Evolutionary conservation across 1,140 invertebrate genomes (phyloP).

Genomic region (Danaus melanippus): DNA sequence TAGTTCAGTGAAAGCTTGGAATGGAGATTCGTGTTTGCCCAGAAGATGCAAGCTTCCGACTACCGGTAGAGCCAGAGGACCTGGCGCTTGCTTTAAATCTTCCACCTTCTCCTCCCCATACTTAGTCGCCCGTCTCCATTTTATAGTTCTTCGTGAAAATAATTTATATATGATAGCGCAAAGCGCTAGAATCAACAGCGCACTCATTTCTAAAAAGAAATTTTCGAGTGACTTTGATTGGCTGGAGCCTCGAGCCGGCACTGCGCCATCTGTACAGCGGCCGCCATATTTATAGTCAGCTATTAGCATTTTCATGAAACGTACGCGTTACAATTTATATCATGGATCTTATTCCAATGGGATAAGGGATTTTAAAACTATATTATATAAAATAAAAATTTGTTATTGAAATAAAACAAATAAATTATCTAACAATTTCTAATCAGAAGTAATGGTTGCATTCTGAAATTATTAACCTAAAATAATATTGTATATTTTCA

Average conservation of each 20-base stretch:
- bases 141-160: conserved; percentile 34
- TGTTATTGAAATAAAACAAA: too few relatives aligned
- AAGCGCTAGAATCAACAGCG: conserved; percentile 41
- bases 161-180: conserved; percentile 41
- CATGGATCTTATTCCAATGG: too few relatives aligned
- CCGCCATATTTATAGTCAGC: conserved; percentile 42
- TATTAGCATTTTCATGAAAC: too few relatives aligned
- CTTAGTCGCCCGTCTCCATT: conserved; percentile 29
- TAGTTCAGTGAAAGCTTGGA: conserved; percentile 80
- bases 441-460: too few relatives aligned
- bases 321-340: too few relatives aligned
- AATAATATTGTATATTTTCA: too few relatives aligned
- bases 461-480: too few relatives aligned
- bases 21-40: conserved; percentile 77
- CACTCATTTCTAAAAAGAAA: conserved; percentile 63
- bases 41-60: conserved; percentile 82
- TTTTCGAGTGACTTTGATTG: conserved; percentile 51
- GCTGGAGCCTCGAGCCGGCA: conserved; percentile 45
- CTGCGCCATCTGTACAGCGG: conserved; percentile 26
- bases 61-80: conserved; percentile 79
- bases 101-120: conserved; percentile 28
- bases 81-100: conserved; percentile 63
- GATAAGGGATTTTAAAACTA: too few relatives aligned
- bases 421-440: too few relatives aligned
- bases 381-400: too few relatives aligned